These are phyloP conservation scores for Falco punctatus DNA, from an alignment of 2,113 vertebrate species.

Conservation along the genomic window DNA sequence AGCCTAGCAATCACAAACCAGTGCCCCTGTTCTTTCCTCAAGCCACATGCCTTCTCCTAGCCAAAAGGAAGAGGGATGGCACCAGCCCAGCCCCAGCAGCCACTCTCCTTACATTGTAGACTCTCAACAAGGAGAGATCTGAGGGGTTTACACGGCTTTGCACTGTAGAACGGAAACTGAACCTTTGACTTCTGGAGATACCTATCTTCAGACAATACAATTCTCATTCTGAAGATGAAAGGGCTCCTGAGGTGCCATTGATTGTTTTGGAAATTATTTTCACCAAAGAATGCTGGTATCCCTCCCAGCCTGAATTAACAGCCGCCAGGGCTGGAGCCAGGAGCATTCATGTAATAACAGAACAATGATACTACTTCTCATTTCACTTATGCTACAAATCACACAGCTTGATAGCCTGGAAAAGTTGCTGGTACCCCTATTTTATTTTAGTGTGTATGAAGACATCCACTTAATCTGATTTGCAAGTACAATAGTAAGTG, in stretches of 20 bases:
- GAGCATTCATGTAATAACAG: not conserved
- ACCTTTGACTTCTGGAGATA: conserved; percentile 23
- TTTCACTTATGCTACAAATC: conserved; percentile 31
- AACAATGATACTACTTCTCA: conserved; percentile 22
- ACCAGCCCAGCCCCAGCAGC: not conserved
- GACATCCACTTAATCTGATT: not conserved
- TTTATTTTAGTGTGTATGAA: not conserved
- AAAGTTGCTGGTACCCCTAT: not conserved
- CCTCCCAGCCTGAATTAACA: conserved; percentile 19
- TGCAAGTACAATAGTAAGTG: not conserved
- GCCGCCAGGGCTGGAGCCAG: not conserved
- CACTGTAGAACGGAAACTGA: conserved; percentile 8
- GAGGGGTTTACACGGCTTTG: not conserved
- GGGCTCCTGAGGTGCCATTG: conserved; percentile 1
- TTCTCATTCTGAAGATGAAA: conserved; percentile 24
- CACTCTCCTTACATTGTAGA: not conserved
- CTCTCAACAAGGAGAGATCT: not conserved
- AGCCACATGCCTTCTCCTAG: not conserved
- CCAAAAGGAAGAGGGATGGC: not conserved
- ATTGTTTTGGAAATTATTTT: conserved; percentile 50
- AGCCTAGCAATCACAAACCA: not conserved
- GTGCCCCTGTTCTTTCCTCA: not conserved
- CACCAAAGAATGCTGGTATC: conserved; percentile 24
- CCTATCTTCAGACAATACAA: conserved; percentile 5
- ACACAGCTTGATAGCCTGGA: not conserved